Base-by-base conservation (phyloP, 2,797 vertebrate genomes). In the Acestrorhynchus altus region DNA sequence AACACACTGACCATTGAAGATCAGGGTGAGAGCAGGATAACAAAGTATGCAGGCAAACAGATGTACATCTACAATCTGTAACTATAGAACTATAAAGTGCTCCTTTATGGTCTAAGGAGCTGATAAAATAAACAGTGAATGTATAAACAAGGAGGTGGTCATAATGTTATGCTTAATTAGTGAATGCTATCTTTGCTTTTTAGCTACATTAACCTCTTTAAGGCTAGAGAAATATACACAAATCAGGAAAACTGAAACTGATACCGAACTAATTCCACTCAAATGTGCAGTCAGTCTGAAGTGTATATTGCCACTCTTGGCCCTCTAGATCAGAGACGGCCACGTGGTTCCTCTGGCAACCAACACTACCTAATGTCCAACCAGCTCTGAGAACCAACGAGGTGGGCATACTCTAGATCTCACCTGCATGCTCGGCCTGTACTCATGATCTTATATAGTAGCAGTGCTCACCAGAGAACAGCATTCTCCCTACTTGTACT, bases 241-340 rank as follows among this genome's bases (percentile, higher is more conserved):
- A 7, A 28, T 1, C 16, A 15, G 24, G 49, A 57, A 66, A 52
- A 46, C 20, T 68, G 54, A 20, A 51, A 42, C 42, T 60, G 15
- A 56, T 56, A 47, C 42, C 49, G n/a, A 51, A n/a, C n/a, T n/a
- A n/a, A n/a, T 8, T 49, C 51, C 31, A 61, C 26, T 28, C 22
- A 60, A 10, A 54, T 75, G 56, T 72, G 51, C 46, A 71, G 83
- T 76, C 69, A 79, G 76, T 84, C 80, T 77, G 74, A 86, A 81
- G 74, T 83, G 18, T 82, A 86, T 90, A 86, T 81, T 83, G 84
- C 90, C 89, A 86, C 90, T 89, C 92, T 88, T 89, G 91, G 91
- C 83, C 86, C 93, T 94, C 89, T 91, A 94, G 93, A 94, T 94
- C 44, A 91, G 88, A 93, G 86, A 83, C 85, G 85, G 22, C 84